These are phyloP conservation scores for Anser brachyrhynchus DNA, from an alignment of 2,113 vertebrate genomes.

Conservation along the genomic window DNA sequence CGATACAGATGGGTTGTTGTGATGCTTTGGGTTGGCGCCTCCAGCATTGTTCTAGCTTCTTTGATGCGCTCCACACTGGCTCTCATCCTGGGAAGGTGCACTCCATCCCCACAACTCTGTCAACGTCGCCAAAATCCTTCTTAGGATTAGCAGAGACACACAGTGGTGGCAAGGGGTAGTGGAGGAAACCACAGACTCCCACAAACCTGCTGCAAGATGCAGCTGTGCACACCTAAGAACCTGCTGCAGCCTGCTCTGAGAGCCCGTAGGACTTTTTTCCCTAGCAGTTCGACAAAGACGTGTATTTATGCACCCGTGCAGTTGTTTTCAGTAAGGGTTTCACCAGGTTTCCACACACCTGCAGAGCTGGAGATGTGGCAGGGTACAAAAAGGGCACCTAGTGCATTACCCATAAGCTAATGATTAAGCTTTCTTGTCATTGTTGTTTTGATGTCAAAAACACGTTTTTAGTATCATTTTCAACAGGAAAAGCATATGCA, in stretches of 20 bases:
- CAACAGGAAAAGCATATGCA: accelerated
- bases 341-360: not conserved
- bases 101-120: not conserved
- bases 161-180: not conserved
- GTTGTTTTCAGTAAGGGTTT: not conserved
- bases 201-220: not conserved
- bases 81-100: accelerated
- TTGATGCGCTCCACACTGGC: not conserved
- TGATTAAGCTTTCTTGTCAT: not conserved
- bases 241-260: accelerated
- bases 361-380: not conserved
- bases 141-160: not conserved
- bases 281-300: not conserved
- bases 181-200: not conserved
- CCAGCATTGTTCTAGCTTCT: not conserved
- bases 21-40: not conserved
- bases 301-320: not conserved
- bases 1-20: accelerated
- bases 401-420: accelerated
- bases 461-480: not conserved
- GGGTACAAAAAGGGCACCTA: not conserved
- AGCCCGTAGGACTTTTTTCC: not conserved
- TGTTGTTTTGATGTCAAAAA: not conserved
- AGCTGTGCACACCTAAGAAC: not conserved
- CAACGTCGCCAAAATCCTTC: not conserved